Evolutionary conservation across 2,888 invertebrate genomes (phyloP).

Genomic region (Corbicula japonica): DNA sequence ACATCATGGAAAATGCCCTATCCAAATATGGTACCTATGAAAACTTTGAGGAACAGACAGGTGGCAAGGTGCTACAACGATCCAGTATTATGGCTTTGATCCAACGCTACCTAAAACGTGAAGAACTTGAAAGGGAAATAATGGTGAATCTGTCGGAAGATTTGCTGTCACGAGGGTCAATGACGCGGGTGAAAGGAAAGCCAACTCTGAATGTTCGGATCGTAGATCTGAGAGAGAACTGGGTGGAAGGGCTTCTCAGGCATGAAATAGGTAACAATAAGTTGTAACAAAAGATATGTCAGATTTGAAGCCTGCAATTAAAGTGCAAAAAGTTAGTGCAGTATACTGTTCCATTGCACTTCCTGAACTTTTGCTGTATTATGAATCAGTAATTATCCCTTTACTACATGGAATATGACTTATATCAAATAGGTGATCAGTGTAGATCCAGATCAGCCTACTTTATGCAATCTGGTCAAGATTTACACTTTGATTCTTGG

Average conservation of each 20-base stretch:
- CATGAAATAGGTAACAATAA: slow-evolving; percentile 82
- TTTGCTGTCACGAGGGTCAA: slow-evolving; percentile 82
- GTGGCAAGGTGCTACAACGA: slow-evolving; percentile 77
- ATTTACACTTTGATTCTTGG: no score
- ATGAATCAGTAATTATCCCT: no score
- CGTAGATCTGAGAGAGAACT: slow-evolving; percentile 80
- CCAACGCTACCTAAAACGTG: slow-evolving; percentile 76
- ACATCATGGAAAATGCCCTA: slow-evolving; percentile 81
- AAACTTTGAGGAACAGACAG: slow-evolving; percentile 81
- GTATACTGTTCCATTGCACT: no score
- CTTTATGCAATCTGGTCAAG: no score
- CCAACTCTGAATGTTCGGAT: slow-evolving; percentile 81
- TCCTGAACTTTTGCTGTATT: no score
- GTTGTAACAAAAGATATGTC: neutral
- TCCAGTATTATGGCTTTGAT: slow-evolving; percentile 76
- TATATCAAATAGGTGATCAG: no score
- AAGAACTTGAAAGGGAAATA: slow-evolving; percentile 76
- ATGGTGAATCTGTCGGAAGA: slow-evolving; percentile 79
- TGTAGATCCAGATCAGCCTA: no score
- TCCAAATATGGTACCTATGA: slow-evolving; percentile 81
- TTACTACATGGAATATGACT: no score
- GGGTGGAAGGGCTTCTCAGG: slow-evolving; percentile 82
- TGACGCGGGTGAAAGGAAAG: slow-evolving; percentile 81
- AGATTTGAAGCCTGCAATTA: no score
- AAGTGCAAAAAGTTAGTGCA: no score